Conservation (phyloP, 2,797 vertebrate genomes). For the Thripadectes ignobilis region DNA sequence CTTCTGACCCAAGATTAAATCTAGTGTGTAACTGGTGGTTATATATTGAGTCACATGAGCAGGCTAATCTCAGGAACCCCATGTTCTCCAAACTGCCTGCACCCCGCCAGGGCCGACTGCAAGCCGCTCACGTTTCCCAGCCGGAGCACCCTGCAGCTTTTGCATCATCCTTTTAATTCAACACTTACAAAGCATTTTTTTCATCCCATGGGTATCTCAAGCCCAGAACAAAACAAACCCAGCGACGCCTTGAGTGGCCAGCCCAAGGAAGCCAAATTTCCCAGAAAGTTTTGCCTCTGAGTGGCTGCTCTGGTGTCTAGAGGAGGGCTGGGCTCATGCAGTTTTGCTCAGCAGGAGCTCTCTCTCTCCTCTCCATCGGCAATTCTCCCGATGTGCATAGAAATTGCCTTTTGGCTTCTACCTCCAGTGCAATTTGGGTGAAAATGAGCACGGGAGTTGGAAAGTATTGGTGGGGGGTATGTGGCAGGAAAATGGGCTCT, state of each 20-base stretch:
- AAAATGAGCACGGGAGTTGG: conserved; percentile 16
- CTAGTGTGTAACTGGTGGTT: conserved; percentile 58
- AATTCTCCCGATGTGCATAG: neutral
- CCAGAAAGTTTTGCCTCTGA: neutral
- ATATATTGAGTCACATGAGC: conserved; percentile 43
- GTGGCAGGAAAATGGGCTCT: neutral
- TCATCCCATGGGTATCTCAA: neutral
- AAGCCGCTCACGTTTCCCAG: neutral
- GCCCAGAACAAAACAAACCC: conserved; percentile 24
- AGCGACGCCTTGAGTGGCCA: neutral
- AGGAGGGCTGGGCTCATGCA: neutral
- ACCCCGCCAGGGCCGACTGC: neutral
- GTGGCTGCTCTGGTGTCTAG: neutral
- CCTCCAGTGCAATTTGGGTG: neutral
- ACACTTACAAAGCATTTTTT: neutral
- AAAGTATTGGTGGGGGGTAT: neutral
- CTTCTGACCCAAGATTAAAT: conserved; percentile 67
- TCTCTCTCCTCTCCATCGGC: neutral
- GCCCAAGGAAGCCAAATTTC: neutral
- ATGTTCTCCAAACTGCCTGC: conserved; percentile 50
- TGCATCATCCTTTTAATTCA: conserved; percentile 53
- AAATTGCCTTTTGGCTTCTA: conserved; percentile 51
- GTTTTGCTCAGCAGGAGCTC: conserved; percentile 34
- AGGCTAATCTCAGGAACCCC: conserved; percentile 48
- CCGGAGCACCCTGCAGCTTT: neutral